phyloP scores from a whole-genome alignment of 2,888 invertebrate species.

The Phortica magna region DNA sequence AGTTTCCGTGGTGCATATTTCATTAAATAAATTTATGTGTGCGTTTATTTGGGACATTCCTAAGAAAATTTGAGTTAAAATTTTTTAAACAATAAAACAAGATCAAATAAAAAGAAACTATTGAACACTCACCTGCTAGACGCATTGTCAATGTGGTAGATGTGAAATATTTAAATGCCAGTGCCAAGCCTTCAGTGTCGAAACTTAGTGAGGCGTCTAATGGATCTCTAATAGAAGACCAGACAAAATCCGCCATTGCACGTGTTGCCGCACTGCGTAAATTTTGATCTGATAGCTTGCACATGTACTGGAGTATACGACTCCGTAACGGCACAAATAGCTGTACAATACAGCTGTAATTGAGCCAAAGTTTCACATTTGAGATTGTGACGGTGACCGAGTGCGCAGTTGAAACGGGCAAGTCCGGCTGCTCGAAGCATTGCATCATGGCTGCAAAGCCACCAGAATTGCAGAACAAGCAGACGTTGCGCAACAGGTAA shows the following conservation, averaged over 20 bases:
- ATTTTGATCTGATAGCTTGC: slow-evolving; percentile 94
- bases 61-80: slow-evolving; percentile 39
- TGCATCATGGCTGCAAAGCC: slow-evolving; percentile 92
- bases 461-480: slow-evolving; percentile 93
- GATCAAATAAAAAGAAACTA: background rate
- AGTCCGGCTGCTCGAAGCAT: slow-evolving; percentile 89
- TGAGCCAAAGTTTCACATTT: slow-evolving; percentile 95
- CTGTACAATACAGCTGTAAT: slow-evolving; percentile 92
- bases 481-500: slow-evolving; percentile 93
- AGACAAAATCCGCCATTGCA: slow-evolving; percentile 97
- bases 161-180: slow-evolving; percentile 98
- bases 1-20: slow-evolving; percentile 92
- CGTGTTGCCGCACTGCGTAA: slow-evolving; percentile 91
- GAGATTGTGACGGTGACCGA: slow-evolving; percentile 94
- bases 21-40: slow-evolving; percentile 94
- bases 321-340: slow-evolving; percentile 92
- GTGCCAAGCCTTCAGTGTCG: slow-evolving; percentile 91
- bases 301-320: slow-evolving; percentile 94
- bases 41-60: slow-evolving; percentile 94
- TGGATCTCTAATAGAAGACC: slow-evolving; percentile 96
- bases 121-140: slow-evolving; percentile 83
- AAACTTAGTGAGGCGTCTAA: slow-evolving; percentile 91
- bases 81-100: background rate
- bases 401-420: slow-evolving; percentile 94
- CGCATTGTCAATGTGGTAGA: slow-evolving; percentile 96